These are phyloP conservation scores for Tetragnatha versicolor DNA, from an alignment of 1,140 invertebrate species.

Conservation along the genomic window DNA sequence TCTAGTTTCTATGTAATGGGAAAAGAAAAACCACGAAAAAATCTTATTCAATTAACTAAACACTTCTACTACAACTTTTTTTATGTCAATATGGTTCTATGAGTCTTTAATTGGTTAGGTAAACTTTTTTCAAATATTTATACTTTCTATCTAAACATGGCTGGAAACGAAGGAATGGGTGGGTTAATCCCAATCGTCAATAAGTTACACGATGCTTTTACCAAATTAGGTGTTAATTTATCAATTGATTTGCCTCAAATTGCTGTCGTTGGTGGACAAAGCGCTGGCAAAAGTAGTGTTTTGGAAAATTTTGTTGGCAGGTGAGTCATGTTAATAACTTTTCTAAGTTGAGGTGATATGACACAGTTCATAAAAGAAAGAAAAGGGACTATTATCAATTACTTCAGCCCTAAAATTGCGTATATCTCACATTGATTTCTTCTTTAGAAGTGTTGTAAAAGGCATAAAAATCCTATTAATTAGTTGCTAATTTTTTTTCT, in stretches of 20 bases:
- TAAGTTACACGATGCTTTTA: constrained; percentile 99
- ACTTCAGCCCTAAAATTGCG: no score
- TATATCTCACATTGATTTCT: no score
- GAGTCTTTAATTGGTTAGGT: constrained; percentile 28
- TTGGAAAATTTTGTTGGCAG: constrained; percentile 99
- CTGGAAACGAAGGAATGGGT: constrained; percentile 90
- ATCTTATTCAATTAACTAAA: no score
- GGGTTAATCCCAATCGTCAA: constrained; percentile 98
- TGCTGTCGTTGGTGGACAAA: constrained; percentile 98
- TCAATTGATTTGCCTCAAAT: constrained; percentile 99
- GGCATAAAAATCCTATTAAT: no score
- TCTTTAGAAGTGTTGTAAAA: no score
- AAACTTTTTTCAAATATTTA: constrained; percentile 18
- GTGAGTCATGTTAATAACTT: constrained; percentile 71
- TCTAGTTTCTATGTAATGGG: no score
- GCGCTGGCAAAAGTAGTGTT: constrained; percentile 98
- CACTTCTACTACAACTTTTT: constrained; percentile 17
- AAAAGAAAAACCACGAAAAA: no score
- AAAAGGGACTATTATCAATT: no score
- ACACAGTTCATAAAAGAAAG: no score
- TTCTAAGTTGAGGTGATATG: no score
- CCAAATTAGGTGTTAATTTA: constrained; percentile 95
- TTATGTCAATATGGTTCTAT: constrained; percentile 44
- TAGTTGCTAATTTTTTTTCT: no score
- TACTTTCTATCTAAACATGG: constrained; percentile 43